Base-by-base conservation (phyloP, 2,113 vertebrate genomes). In the Axis porcinus region DNA sequence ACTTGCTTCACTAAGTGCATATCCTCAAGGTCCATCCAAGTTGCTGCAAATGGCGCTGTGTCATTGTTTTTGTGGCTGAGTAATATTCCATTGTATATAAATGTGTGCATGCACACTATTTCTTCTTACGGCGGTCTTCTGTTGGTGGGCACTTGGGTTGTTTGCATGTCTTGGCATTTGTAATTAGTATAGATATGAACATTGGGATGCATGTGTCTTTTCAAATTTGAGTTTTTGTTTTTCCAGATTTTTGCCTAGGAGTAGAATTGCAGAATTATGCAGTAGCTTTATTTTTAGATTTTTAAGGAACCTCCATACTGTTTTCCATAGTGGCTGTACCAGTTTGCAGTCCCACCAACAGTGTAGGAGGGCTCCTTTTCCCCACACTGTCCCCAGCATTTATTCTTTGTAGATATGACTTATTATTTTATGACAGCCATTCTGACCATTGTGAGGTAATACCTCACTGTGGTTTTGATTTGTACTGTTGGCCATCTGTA, bases 41-140 rank as follows among this genome's bases (percentile, higher is more conserved):
- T 81, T 81, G 45, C 28, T 52, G 78, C 1, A 6, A 3, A 7
- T 33, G 47, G 78, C 28, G 7, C 30, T 12, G 5, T n/a, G 17
- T n/a, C 62, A n/a, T 67, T 4, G 15, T 67, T 64, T 64, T n/a
- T n/a, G 16, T 64, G 62, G 62, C 30, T n/a, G 6, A 8, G 8
- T 33, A 2, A 2, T 30, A 33, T 19, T 8, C 64, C 5, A 11
- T 3, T 8, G 5, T 7, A 2, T 27, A 6, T 76, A 4, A 43
- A 15, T 2, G 11, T 45, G 6, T 2, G 2, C 15, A 15, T 16
- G 4, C 25, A 4, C 43, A 0, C 9, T 15, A 4, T 16, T 2
- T 47, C 76, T 79, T 10, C 76, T 30, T 30, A 30, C 0, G 15
- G 14, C 8, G 10, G 4, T 5, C 27, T 28, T 47, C 76, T 47